Percentiles rank a stretch among this genome's conserved stretches.
Conservation (phyloP, 2,888 invertebrate species). For the Agrochola macilenta region DNA sequence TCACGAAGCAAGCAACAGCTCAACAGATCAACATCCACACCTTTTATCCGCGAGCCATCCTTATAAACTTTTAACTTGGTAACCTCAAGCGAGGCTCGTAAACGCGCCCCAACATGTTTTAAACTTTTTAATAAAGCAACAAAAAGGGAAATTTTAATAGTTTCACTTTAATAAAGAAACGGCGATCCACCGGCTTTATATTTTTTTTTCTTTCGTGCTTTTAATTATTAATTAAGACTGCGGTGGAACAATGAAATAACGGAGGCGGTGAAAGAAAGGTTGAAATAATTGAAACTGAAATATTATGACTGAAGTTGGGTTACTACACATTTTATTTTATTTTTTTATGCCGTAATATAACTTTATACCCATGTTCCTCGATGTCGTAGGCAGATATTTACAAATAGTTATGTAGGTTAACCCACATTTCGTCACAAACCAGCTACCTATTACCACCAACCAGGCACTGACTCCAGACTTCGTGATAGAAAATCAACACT, state of each 20-base stretch:
- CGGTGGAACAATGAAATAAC: conserved; percentile 75
- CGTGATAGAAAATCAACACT: no score
- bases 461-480: no score
- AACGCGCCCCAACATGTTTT: conserved; percentile 63
- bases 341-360: neutral
- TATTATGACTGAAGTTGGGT: neutral
- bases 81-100: conserved; percentile 58
- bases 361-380: no score
- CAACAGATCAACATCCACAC: conserved; percentile 17
- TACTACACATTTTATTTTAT: neutral
- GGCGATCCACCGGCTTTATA: conserved; percentile 70
- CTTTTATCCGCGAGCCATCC: conserved; percentile 41
- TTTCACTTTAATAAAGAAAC: conserved; percentile 83
- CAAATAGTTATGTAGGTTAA: neutral
- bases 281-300: neutral
- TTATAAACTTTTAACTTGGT: conserved; percentile 59
- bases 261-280: conserved; percentile 72
- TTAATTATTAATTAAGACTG: conserved; percentile 84
- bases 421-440: neutral
- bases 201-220: conserved; percentile 76
- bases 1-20: conserved; percentile 14
- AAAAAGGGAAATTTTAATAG: conserved; percentile 78
- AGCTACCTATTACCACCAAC: no score
- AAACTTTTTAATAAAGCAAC: conserved; percentile 77
- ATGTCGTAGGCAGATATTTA: no score